Conservation (phyloP, 2,113 vertebrate species). For the Mormyrus iriodes region DNA sequence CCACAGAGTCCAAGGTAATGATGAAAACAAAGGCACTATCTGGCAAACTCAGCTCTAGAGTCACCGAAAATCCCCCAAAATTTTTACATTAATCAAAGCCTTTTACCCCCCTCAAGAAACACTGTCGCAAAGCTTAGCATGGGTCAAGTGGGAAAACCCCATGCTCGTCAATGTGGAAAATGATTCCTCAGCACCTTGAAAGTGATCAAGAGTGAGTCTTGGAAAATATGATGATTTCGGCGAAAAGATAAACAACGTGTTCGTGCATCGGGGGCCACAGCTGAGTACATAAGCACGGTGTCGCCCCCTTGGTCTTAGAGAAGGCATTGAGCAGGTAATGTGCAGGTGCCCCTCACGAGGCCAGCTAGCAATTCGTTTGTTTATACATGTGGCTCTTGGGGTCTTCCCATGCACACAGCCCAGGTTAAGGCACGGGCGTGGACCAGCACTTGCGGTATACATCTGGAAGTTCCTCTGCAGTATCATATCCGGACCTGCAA, state of each 20-base stretch:
- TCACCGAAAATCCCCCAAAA: not conserved
- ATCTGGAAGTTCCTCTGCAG: not conserved
- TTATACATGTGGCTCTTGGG: not conserved
- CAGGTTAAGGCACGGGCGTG: not conserved
- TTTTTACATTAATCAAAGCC: not conserved
- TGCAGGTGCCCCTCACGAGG: not conserved
- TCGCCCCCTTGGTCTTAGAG: not conserved
- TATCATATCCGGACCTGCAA: not conserved
- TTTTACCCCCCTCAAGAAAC: not conserved
- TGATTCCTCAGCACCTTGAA: not conserved
- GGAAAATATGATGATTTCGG: slow-evolving; percentile 7
- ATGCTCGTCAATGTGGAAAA: not conserved
- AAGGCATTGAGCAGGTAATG: not conserved
- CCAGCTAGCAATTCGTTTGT: not conserved
- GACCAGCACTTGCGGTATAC: not conserved
- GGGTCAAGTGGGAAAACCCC: slow-evolving; percentile 3
- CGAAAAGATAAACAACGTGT: not conserved
- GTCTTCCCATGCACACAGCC: not conserved
- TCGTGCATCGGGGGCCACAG: not conserved
- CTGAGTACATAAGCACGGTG: no score
- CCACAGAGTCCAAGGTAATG: not conserved
- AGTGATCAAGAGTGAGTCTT: not conserved
- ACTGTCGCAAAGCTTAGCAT: not conserved
- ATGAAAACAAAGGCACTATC: not conserved
- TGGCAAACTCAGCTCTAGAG: not conserved